Evolutionary conservation across 1,140 invertebrate species (phyloP).

Genomic region (Sesamia nonagrioides): DNA sequence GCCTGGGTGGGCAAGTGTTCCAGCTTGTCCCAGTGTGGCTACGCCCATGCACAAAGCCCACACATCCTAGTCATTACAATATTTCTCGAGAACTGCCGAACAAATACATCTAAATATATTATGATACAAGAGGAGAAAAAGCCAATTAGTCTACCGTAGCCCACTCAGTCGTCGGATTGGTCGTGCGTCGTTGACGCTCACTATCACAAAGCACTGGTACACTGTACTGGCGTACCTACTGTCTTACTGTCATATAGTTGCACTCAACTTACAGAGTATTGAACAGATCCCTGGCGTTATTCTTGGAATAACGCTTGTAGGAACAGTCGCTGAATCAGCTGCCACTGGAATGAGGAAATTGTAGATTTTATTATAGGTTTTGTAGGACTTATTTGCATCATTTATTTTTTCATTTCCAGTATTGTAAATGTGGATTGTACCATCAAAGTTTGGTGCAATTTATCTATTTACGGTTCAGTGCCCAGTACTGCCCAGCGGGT

Average conservation of each 20-base stretch:
- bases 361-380: neutral
- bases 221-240: neutral
- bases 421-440: no score
- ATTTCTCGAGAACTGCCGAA: neutral
- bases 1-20: no score
- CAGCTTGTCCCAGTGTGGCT: no score
- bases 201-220: constrained; percentile 43
- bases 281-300: constrained; percentile 83
- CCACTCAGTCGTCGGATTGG: constrained; percentile 45
- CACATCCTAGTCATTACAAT: constrained; percentile 1
- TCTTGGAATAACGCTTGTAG: constrained; percentile 84
- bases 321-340: constrained; percentile 87
- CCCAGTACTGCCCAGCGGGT: no score
- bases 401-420: no score
- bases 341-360: constrained; percentile 73
- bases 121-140: neutral
- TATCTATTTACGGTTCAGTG: no score
- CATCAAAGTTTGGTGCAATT: no score
- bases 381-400: no score
- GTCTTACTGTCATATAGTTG: constrained; percentile 51
- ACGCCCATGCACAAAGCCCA: no score
- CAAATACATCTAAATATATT: neutral
- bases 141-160: neutral
- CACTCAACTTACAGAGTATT: constrained; percentile 76
- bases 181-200: constrained; percentile 43